Base-by-base conservation (phyloP, 2,797 vertebrate genomes). In the Margarornis squamiger region DNA sequence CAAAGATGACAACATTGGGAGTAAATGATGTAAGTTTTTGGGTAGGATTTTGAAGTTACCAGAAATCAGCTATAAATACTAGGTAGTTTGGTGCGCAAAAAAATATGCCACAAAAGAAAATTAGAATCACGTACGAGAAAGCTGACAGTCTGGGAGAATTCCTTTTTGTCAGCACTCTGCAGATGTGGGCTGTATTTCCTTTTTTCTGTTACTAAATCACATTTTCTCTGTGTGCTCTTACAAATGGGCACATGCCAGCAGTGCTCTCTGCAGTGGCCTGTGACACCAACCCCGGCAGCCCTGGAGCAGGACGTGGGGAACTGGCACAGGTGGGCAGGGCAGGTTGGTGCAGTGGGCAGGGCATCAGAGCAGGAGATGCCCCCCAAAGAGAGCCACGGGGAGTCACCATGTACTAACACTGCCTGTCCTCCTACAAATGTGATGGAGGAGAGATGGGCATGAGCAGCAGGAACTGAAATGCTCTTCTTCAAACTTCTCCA, bases 101-200 rank as follows among this genome's bases (percentile, higher is more conserved):
- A n/a, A 48, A 30, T 20, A 45, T 8, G n/a, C 19, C 45, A 45
- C 26, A 26, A 55, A 27, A 87, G 61, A 63, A 39, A 74, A 83
- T 0, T 67, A 14, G n/a, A 61, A 67, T 51, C 7, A n/a, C 34
- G 51, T 39, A 45, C 0, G 2, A 38, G 23, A 63, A 58, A 65
- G 49, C 39, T n/a, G 63, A 30, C 32, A 27, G 45, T 39, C 51
- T 18, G 14, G 29, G 29, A 63, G 62, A 66, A 86, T 36, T 72
- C n/a, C 14, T 55, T 39, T 74, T 62, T 59, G 30, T 58, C 23
- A 38, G 49, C 49, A 23, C 61, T 38, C 45, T 43, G 49, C 67
- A 54, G 36, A 29, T 36, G 32, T 26, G 36, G 46, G 45, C 45
- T 39, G 11, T 27, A 13, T 48, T 63, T 63, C 66, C 32, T 68